Conservation (phyloP, 2,113 vertebrate genomes). For the Anarhynchus alexandrinus region DNA sequence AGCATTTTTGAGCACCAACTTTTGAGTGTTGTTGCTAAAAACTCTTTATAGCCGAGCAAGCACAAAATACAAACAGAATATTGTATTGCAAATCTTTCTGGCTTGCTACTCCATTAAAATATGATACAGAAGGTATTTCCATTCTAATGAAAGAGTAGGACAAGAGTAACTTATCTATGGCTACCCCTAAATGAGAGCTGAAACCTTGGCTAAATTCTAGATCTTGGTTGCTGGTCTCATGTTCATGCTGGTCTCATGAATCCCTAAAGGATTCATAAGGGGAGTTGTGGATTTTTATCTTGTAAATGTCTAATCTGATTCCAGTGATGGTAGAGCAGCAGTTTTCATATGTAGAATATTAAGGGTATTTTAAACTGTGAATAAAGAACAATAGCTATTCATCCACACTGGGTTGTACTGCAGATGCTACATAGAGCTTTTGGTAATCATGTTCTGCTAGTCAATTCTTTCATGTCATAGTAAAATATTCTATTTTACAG, state of each 20-base stretch:
- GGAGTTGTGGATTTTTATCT: neutral
- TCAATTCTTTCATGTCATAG: neutral
- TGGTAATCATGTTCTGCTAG: neutral
- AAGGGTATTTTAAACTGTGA: neutral
- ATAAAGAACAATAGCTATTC: neutral
- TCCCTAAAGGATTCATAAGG: neutral
- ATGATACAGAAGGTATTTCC: neutral
- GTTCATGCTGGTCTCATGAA: neutral
- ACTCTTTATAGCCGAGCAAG: neutral
- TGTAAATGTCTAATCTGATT: neutral
- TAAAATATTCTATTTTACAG: neutral
- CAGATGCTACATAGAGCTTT: neutral
- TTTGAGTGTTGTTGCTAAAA: neutral
- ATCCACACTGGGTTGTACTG: neutral
- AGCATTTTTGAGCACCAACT: neutral
- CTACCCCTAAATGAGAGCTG: neutral
- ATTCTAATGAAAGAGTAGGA: neutral
- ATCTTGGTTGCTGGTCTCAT: neutral
- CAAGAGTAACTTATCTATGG: neutral
- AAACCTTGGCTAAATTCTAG: neutral
- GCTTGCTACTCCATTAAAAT: neutral
- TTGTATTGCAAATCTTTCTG: neutral
- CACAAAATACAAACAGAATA: neutral
- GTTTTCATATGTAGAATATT: neutral
- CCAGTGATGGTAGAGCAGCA: neutral